Conservation (phyloP, 2,888 invertebrate genomes). For the Ectemnius cavifrons region DNA sequence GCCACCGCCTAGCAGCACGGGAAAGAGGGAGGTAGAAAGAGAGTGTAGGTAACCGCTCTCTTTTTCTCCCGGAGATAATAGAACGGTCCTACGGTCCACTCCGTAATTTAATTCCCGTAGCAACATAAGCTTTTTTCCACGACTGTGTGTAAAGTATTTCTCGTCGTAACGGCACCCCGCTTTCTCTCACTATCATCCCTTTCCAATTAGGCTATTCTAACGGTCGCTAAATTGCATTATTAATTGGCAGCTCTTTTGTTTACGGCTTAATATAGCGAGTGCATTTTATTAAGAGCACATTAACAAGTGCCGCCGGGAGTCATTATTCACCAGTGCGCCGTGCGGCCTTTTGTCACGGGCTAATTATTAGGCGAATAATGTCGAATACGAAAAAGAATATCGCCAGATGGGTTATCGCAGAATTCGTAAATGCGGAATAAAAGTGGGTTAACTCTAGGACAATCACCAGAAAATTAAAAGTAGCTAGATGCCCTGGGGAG, state of each 20-base stretch:
- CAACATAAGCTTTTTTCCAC: slow-evolving; percentile 7
- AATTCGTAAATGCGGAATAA: too few relatives aligned
- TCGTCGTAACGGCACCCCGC: background rate
- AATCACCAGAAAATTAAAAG: too few relatives aligned
- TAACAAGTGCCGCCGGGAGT: slow-evolving; percentile 20
- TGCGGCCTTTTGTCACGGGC: slow-evolving; percentile 27
- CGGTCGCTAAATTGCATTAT: slow-evolving; percentile 43
- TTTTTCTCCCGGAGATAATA: slow-evolving; percentile 3
- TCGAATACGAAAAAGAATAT: slow-evolving; percentile 16
- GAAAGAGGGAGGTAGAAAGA: too few relatives aligned
- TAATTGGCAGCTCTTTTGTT: slow-evolving; percentile 44
- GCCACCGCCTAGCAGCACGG: background rate
- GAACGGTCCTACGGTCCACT: slow-evolving; percentile 1
- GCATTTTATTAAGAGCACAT: slow-evolving; percentile 46
- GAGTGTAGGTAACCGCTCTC: background rate
- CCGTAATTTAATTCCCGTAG: slow-evolving; percentile 8
- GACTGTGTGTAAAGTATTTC: slow-evolving; percentile 16
- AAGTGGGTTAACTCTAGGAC: too few relatives aligned
- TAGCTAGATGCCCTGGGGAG: background rate
- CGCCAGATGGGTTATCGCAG: too few relatives aligned
- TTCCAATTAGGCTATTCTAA: slow-evolving; percentile 42
- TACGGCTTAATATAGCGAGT: slow-evolving; percentile 46
- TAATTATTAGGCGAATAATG: slow-evolving; percentile 35
- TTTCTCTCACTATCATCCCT: too few relatives aligned
- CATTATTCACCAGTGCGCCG: slow-evolving; percentile 30